Evolutionary conservation across 2,888 invertebrate genomes (phyloP).

Genomic region (Drosophila mimica): DNA sequence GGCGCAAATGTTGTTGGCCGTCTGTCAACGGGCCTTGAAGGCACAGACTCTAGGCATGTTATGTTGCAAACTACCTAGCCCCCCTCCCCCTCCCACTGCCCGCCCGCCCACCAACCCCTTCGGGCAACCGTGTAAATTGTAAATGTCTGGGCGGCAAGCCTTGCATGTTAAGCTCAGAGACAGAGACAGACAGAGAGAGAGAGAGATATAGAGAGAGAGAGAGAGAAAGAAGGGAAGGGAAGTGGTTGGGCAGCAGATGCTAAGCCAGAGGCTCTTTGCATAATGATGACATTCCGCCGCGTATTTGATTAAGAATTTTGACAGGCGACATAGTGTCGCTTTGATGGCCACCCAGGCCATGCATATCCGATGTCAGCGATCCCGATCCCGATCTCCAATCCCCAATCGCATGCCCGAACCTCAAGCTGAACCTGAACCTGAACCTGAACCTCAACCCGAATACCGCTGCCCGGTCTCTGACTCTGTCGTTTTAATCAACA

Average conservation of each 20-base stretch:
- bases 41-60: constrained; percentile 42
- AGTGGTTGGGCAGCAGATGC: constrained; percentile 26
- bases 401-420: not conserved
- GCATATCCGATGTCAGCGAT: constrained; percentile 73
- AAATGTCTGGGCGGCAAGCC: constrained; percentile 59
- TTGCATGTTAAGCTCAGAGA: constrained; percentile 37
- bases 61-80: not conserved
- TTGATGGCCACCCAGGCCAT: constrained; percentile 81
- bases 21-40: constrained; percentile 59
- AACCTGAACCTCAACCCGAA: constrained; percentile 6
- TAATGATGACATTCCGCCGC: constrained; percentile 83
- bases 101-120: not conserved
- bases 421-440: constrained; percentile 5
- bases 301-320: constrained; percentile 83
- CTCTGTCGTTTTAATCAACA: constrained; percentile 78
- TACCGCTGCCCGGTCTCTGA: constrained; percentile 20
- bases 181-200: not conserved
- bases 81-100: too few relatives aligned
- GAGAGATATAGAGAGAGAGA: not conserved
- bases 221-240: not conserved
- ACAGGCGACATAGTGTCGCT: constrained; percentile 82
- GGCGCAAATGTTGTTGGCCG: constrained; percentile 76
- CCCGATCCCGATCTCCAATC: constrained; percentile 9
- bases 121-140: constrained; percentile 59
- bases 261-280: constrained; percentile 66